Base-by-base conservation (phyloP, 2,797 vertebrate species). In the Odontamblyopus rebecca region DNA sequence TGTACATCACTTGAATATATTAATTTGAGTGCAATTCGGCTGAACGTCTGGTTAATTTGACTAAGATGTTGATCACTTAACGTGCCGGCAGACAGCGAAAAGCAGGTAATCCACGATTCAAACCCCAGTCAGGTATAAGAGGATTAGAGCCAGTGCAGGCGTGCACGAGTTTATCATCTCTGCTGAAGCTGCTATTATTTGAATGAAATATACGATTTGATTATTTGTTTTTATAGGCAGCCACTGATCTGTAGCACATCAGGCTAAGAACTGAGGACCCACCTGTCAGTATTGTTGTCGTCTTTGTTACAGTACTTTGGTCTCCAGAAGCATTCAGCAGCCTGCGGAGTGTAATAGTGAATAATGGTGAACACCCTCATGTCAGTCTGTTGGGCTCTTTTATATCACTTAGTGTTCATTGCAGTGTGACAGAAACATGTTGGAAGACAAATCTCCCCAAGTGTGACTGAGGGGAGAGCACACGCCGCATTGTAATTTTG, bases 381-480 rank as follows among this genome's bases (percentile, higher is more conserved):
- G 71, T 65, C 73, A 62, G 29, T 68, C 77, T 65, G 74, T 79
- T 75, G 60, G 57, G 41, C 79, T 82, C 77, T 80, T 89, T 87
- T 76, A 79, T 87, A 79, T 89, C 85, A 81, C 80, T 88, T 82
- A 84, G 69, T 70, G 51, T 80, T 82, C 81, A 86, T 82, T 88
- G 75, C 78, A 62, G 70, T 83, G 80, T 30, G 7, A 85, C 86
- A 80, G 61, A 61, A 69, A 44, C 59, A 70, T 50, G 82, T 65
- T 78, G 61, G 27, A 70, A 68, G 77, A 85, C 65, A 80, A 77
- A 78, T 73, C 66, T 67, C 72, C 69, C 65, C 18, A 6, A 77
- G 76, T 70, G 5, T 80, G 78, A 87, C 61, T 72, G 78, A 85
- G 50, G 23, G 18, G n/a, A 9, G 2, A 65, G 41, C 63, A 27